Percentiles rank a stretch among this genome's conserved stretches.
Evolutionary conservation across 2,113 vertebrate genomes (phyloP).

Genomic region (Oncorhynchus nerka): DNA sequence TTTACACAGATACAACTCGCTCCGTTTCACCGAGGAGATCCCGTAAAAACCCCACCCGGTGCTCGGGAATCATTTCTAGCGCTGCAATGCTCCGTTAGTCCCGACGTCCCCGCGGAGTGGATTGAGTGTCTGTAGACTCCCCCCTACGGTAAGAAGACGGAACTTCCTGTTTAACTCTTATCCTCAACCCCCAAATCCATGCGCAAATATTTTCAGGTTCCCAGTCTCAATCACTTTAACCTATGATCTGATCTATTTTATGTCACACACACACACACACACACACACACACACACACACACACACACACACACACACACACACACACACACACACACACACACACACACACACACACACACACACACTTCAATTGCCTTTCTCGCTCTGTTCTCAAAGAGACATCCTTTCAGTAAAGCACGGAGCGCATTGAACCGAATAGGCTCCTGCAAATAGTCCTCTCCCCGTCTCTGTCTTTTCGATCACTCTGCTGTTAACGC

Average conservation of each 20-base stretch:
- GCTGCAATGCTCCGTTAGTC: constrained; percentile 3
- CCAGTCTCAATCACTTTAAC: no score
- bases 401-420: neutral
- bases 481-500: constrained; percentile 7
- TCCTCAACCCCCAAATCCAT: constrained; percentile 4
- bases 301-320: no score
- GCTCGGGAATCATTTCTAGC: constrained; percentile 28
- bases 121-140: constrained; percentile 37
- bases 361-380: no score
- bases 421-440: neutral
- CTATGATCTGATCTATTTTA: no score
- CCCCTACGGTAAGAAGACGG: constrained; percentile 50
- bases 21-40: constrained; percentile 7
- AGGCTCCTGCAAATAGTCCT: neutral
- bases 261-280: no score
- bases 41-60: constrained; percentile 7
- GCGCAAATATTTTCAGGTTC: neutral
- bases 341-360: no score
- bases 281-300: no score
- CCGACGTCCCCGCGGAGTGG: constrained; percentile 7
- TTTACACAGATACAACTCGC: neutral
- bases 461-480: neutral
- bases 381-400: neutral
- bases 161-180: constrained; percentile 23
- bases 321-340: no score